Conservation (phyloP, 2,888 invertebrate species). For the Brachyptera risi region DNA sequence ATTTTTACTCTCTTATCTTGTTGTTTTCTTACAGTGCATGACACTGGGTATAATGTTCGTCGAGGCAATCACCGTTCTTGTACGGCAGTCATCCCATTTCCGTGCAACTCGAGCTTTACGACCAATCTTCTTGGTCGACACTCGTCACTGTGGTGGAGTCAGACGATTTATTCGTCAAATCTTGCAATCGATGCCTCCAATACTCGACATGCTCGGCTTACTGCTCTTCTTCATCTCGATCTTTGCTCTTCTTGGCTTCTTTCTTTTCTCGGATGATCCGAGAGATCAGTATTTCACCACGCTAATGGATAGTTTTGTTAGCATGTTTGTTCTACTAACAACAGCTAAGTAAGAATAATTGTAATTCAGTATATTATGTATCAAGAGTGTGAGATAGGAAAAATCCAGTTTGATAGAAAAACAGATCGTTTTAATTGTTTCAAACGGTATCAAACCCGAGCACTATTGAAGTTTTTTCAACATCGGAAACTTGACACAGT, state of each 20-base stretch:
- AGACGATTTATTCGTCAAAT: slow-evolving; percentile 61
- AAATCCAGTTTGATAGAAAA: no score
- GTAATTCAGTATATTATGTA: no score
- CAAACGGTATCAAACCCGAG: no score
- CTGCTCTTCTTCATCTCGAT: slow-evolving; percentile 80
- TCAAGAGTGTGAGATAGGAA: no score
- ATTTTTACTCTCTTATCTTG: slow-evolving; percentile 9
- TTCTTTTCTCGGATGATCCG: slow-evolving; percentile 69
- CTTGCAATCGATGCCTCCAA: slow-evolving; percentile 79
- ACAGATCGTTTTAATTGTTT: no score
- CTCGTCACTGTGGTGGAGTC: slow-evolving; percentile 77
- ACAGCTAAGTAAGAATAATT: slow-evolving; percentile 87
- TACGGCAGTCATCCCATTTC: slow-evolving; percentile 79
- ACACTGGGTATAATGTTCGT: slow-evolving; percentile 75
- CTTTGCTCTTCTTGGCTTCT: slow-evolving; percentile 77
- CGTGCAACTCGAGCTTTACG: slow-evolving; percentile 80
- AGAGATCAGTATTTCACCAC: slow-evolving; percentile 74
- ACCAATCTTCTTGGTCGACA: slow-evolving; percentile 86
- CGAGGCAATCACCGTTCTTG: slow-evolving; percentile 74
- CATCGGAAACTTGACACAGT: no score
- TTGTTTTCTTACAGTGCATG: slow-evolving; percentile 55
- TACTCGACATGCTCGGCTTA: slow-evolving; percentile 80
- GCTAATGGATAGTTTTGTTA: slow-evolving; percentile 77
- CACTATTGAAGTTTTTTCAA: no score
- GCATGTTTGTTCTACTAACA: slow-evolving; percentile 83